Evolutionary conservation across 2,113 vertebrate genomes (phyloP), one percentile per base, ranked within the genome.

Genomic region (Cryptotis parvus): DNA sequence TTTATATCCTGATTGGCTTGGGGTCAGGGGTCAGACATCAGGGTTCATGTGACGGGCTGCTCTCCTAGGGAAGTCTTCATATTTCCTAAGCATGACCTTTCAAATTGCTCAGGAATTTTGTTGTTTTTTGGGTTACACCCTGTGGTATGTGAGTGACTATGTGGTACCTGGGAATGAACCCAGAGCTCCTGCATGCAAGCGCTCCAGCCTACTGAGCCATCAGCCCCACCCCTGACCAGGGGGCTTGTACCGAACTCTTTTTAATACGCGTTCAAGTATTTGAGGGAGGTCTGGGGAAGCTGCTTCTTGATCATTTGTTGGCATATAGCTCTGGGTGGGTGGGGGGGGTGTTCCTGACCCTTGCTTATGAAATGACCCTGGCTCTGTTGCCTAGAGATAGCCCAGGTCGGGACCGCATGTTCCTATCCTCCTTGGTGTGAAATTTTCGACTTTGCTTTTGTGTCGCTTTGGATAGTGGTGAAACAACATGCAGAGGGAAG

Each of bases 401-500:
- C 31, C 24, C 75, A 39, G 72, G 58, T 24, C 22, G n/a, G 43
- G n/a, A 11, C 3, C 94, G 91, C 85, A 74, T 95, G 96, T 96
- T 96, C 93, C 92, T 75, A 94, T 88, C 93, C 81, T 96, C 88
- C 82, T 77, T 37, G 87, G 93, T 96, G 94, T 96, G 94, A 97
- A 95, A 94, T 95, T 97, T 96, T 94, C 94, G 93, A 94, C 94
- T 95, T 91, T 82, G 82, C 94, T 96, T n/a, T 97, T 95, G 92
- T 96, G 88, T 96, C 95, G 94, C 88, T 96, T 95, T 95, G 82
- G 75, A 95, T 95, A 91, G 94, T 88, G 88, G 87, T 93, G 89
- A 97, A 97, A 96, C 95, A 96, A 96, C 88, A 49, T 31, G 73
- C 84, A 94, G 93, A 94, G 65, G 86, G 94, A 96, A 96, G 96